phyloP scores from a whole-genome alignment of 2,888 invertebrate genomes.

The Cylindroiulus punctatus region DNA sequence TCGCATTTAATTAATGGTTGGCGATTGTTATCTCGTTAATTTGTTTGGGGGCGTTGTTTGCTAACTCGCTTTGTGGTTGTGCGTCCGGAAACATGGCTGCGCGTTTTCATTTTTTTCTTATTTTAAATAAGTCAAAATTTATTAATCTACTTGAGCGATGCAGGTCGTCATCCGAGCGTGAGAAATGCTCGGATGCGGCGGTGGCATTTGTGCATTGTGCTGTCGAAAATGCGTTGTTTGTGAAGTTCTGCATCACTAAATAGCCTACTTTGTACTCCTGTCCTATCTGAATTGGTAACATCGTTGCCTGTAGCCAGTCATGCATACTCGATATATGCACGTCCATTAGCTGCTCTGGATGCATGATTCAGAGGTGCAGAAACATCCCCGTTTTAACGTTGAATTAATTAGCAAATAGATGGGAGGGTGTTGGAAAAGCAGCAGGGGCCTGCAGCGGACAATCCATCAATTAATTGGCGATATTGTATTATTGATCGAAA shows the following conservation, averaged over 20 bases:
- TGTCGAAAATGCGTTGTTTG: not conserved
- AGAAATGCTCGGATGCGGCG: not conserved
- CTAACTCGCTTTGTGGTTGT: not conserved
- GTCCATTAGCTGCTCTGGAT: not conserved
- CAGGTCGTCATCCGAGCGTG: not conserved
- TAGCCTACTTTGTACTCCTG: conserved; percentile 10
- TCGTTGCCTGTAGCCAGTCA: not conserved
- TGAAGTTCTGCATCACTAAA: not conserved
- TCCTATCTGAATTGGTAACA: not conserved
- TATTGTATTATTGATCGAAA: conserved; percentile 13
- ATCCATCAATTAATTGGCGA: conserved; percentile 2
- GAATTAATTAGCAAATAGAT: conserved; percentile 42
- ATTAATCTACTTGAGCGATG: not conserved
- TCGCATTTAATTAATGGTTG: conserved; percentile 1
- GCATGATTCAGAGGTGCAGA: conserved; percentile 29
- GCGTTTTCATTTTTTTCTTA: not conserved
- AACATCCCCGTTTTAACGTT: conserved; percentile 29
- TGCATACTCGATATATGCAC: conserved; percentile 3
- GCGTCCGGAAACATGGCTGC: not conserved
- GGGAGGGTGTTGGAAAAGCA: not conserved
- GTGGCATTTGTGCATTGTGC: conserved; percentile 20
- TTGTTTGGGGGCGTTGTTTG: conserved; percentile 37
- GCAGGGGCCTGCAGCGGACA: conserved; percentile 1
- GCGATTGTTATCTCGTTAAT: conserved; percentile 38
- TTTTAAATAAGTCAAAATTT: not conserved